A percentile compares a stretch with the other conserved stretches of the same genome.
phyloP scores from a whole-genome alignment of 2,888 invertebrate genomes.

The Alloplasta piceator region DNA sequence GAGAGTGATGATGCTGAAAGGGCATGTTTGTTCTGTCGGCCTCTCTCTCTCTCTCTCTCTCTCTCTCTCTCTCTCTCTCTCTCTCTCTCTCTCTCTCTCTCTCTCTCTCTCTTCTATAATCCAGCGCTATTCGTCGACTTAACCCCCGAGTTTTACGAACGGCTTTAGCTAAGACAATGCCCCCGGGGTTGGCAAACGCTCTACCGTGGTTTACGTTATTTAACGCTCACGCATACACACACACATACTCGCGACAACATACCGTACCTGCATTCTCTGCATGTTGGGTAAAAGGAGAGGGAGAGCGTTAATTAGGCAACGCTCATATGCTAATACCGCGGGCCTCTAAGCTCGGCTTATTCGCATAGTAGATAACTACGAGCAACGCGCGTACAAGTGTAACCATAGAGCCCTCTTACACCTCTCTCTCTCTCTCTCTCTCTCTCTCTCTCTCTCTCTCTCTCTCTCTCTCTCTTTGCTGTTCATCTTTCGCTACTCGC shows the following conservation, averaged over 20 bases:
- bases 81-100: slow-evolving; percentile 19
- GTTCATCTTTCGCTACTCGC: slow-evolving; percentile 1
- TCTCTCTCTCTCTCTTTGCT: slow-evolving; percentile 49
- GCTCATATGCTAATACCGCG: slow-evolving; percentile 82
- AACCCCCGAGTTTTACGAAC: slow-evolving; percentile 80
- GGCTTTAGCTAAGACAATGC: slow-evolving; percentile 81
- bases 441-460: slow-evolving; percentile 25
- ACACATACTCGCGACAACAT: slow-evolving; percentile 15
- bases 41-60: slow-evolving; percentile 32
- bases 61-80: no score
- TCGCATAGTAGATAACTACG: slow-evolving; percentile 78
- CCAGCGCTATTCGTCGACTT: slow-evolving; percentile 69
- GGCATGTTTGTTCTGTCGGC: slow-evolving; percentile 12
- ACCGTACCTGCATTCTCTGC: slow-evolving; percentile 13
- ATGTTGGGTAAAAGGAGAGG: slow-evolving; percentile 60
- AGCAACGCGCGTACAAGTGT: slow-evolving; percentile 79
- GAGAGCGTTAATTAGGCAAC: slow-evolving; percentile 81
- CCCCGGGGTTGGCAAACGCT: slow-evolving; percentile 64
- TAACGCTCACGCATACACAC: slow-evolving; percentile 37
- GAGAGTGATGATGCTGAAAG: slow-evolving; percentile 38
- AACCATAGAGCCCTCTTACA: slow-evolving; percentile 68
- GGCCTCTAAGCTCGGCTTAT: slow-evolving; percentile 82
- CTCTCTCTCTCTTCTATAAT: slow-evolving; percentile 50
- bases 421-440: slow-evolving; percentile 49
- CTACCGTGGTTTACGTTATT: slow-evolving; percentile 61